Base-by-base conservation (phyloP, 2,888 invertebrate genomes). In the Cerastoderma edule region DNA sequence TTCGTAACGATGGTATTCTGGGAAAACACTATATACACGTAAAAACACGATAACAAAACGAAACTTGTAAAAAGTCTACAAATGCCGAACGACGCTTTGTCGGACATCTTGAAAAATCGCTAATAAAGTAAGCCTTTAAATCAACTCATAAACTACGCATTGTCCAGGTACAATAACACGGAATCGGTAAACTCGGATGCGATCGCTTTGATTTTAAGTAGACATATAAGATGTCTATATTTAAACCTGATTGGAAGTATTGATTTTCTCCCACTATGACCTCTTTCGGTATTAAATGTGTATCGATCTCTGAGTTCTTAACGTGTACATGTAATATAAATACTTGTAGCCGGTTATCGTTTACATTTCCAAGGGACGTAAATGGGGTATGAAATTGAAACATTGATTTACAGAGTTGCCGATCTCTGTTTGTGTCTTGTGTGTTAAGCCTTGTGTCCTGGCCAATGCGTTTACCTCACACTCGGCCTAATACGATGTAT, bases 91-190 rank as follows among this genome's bases (percentile, higher is more conserved):
- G 57, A 44, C 44, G 28, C 53, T 28, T 72, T 66, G 28, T 57
- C 72, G 46, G 66, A 66, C 71, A 71, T 71, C 4, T 53, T 64
- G 30, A 53, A 22, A 50, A 5, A 13, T 46, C 22, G 16, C 48
- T 30, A 19, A 35, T 32, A 46, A 30, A 44, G 30, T 13, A 33
- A 32, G 27, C 22, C 54, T 16, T 24, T n/a, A 54, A n/a, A 24
- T 46, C 50, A 50, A 24, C 19, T n/a, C n/a, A n/a, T n/a, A n/a
- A n/a, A n/a, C n/a, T n/a, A n/a, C n/a, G n/a, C n/a, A n/a, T n/a
- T n/a, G n/a, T 2, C 19, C 2, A 27, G 50, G 24, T 24, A 50
- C 24, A 13, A 50, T 10, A 50, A 50, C 22, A 50, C 1, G 10
- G 22, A 50, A 5, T 50, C 50, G 50, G 50, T 22, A 27, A 50